These are phyloP conservation scores for Philonicus albiceps DNA, from an alignment of 2,888 invertebrate genomes.

Conservation along the genomic window DNA sequence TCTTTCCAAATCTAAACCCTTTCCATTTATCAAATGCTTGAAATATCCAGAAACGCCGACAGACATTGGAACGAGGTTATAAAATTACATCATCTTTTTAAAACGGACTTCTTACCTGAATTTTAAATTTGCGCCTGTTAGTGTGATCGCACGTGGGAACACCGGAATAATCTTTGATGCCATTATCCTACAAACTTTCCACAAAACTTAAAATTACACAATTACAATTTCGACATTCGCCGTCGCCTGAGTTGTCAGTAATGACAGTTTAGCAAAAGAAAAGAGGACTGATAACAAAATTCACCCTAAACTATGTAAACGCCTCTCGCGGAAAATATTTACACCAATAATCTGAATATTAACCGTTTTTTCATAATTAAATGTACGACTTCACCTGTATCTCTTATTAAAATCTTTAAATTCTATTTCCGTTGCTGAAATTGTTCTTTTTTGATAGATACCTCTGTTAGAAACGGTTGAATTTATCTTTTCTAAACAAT, in stretches of 20 bases:
- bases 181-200: slow-evolving; percentile 1
- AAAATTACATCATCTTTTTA: slow-evolving; percentile 47
- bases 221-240: background rate
- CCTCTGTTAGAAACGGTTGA: too few species aligned
- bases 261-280: background rate
- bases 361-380: too few species aligned
- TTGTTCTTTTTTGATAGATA: too few species aligned
- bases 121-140: slow-evolving; percentile 7
- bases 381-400: too few species aligned
- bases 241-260: background rate
- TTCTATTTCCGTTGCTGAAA: too few species aligned
- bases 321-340: background rate
- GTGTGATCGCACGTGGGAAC: background rate
- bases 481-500: too few species aligned
- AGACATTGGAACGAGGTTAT: slow-evolving; percentile 27
- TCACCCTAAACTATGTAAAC: background rate
- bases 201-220: background rate
- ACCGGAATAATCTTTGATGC: slow-evolving; percentile 33
- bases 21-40: background rate
- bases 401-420: too few species aligned
- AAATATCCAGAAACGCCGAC: background rate
- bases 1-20: background rate
- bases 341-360: background rate
- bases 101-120: slow-evolving; percentile 21
- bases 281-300: background rate